These are phyloP conservation scores for Thermophis baileyi DNA, from an alignment of 2,113 vertebrate species.

Conservation along the genomic window DNA sequence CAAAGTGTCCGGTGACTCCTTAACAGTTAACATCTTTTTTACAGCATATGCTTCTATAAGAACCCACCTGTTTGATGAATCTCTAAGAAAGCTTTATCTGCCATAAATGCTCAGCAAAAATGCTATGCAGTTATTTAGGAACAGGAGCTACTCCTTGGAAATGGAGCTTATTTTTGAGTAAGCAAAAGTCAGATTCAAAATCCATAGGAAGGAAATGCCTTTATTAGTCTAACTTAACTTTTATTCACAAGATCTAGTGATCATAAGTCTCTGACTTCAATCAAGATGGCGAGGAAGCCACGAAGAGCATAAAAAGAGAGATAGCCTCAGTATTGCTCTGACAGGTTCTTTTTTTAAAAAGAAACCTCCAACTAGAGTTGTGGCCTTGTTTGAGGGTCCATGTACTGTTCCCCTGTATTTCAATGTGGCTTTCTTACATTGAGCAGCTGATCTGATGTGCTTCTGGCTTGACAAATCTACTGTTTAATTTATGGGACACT, in stretches of 20 bases:
- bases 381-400: not conserved
- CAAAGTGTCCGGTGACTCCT: not conserved
- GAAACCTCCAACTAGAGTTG: not conserved
- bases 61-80: not conserved
- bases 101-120: not conserved
- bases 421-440: not conserved
- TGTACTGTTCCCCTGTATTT: not conserved
- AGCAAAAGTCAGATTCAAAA: not conserved
- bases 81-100: not conserved
- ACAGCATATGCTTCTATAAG: not conserved
- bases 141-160: not conserved
- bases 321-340: not conserved
- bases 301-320: not conserved
- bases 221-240: not conserved
- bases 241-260: not conserved
- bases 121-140: not conserved
- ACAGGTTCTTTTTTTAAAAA: not conserved
- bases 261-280: not conserved
- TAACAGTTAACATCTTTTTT: not conserved
- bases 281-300: not conserved
- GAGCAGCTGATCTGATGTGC: not conserved
- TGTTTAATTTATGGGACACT: not conserved
- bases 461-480: not conserved
- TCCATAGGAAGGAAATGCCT: not conserved
- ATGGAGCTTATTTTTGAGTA: not conserved